Percentiles rank a stretch among this genome's conserved stretches.
Evolutionary conservation across 1,140 invertebrate species (phyloP).

Genomic region (Caenorhabditis brenneri): DNA sequence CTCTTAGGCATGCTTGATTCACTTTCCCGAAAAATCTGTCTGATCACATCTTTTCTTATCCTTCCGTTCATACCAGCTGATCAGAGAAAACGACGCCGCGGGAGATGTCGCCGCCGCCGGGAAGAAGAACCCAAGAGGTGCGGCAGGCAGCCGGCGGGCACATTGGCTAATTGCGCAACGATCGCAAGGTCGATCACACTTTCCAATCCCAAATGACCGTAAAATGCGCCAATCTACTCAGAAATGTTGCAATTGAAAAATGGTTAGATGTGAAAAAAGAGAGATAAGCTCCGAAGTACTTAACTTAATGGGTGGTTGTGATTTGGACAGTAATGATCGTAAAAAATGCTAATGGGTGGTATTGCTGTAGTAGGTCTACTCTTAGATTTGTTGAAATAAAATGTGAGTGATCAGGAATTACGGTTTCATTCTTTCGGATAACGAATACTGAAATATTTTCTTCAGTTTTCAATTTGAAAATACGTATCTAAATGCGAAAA

Average conservation of each 20-base stretch:
- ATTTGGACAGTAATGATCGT: too few species aligned
- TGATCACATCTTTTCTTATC: not conserved
- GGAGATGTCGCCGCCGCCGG: slow-evolving; percentile 11
- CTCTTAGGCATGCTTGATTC: not conserved
- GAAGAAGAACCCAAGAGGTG: not conserved
- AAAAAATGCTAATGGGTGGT: too few species aligned
- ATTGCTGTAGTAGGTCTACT: too few species aligned
- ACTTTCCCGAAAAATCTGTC: not conserved
- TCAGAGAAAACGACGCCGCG: not conserved
- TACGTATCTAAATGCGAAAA: too few species aligned
- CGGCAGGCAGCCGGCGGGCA: slow-evolving; percentile 38
- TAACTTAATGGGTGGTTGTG: not conserved
- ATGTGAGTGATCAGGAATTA: too few species aligned
- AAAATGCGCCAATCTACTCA: slow-evolving; percentile 30
- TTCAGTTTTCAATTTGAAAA: too few species aligned
- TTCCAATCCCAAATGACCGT: slow-evolving; percentile 27
- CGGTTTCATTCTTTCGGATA: too few species aligned
- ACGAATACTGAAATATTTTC: too few species aligned
- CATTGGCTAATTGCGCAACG: slow-evolving; percentile 39
- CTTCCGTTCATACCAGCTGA: slow-evolving; percentile 23
- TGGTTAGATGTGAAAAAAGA: not conserved
- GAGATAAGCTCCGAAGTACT: not conserved
- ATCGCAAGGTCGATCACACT: slow-evolving; percentile 41
- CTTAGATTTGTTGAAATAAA: too few species aligned
- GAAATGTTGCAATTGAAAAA: not conserved